Conservation (phyloP, 2,113 vertebrate species). For the Xiphophorus maculatus region DNA sequence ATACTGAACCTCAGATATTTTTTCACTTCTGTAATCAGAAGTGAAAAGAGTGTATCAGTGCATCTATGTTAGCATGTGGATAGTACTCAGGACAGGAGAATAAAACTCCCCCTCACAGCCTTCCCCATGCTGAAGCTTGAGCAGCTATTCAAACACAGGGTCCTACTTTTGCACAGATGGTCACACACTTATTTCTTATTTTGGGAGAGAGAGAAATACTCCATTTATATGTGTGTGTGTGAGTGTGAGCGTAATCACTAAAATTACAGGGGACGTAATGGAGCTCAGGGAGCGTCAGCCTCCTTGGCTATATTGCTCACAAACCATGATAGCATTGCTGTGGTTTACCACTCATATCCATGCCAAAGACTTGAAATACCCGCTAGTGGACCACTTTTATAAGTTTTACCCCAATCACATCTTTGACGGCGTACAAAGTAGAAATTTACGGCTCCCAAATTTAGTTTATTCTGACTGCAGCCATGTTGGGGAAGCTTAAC, state of each 20-base stretch:
- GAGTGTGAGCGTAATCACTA: conserved; percentile 62
- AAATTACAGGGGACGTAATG: conserved; percentile 79
- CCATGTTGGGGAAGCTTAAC: conserved; percentile 20
- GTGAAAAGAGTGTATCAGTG: no score
- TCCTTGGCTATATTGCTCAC: conserved; percentile 68
- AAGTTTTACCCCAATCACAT: conserved; percentile 70
- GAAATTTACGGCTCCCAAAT: conserved; percentile 68
- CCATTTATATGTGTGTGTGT: conserved; percentile 22
- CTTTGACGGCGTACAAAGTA: conserved; percentile 58
- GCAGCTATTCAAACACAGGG: conserved; percentile 60
- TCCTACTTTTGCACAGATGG: conserved; percentile 55
- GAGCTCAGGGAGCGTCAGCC: conserved; percentile 70
- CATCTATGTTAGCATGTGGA: no score
- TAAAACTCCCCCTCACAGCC: conserved; percentile 39
- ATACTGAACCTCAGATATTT: no score
- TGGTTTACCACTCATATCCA: conserved; percentile 73
- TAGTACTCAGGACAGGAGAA: conserved; percentile 33
- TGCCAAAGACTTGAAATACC: conserved; percentile 76
- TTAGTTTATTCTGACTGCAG: conserved; percentile 42
- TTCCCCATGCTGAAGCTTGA: conserved; percentile 48
- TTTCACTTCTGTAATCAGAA: no score
- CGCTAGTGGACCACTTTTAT: conserved; percentile 72
- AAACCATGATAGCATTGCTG: conserved; percentile 80
- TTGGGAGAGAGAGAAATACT: conserved; percentile 60
- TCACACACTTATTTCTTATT: conserved; percentile 65